Conservation (phyloP, 2,113 vertebrate genomes). For the Xiphias gladius region DNA sequence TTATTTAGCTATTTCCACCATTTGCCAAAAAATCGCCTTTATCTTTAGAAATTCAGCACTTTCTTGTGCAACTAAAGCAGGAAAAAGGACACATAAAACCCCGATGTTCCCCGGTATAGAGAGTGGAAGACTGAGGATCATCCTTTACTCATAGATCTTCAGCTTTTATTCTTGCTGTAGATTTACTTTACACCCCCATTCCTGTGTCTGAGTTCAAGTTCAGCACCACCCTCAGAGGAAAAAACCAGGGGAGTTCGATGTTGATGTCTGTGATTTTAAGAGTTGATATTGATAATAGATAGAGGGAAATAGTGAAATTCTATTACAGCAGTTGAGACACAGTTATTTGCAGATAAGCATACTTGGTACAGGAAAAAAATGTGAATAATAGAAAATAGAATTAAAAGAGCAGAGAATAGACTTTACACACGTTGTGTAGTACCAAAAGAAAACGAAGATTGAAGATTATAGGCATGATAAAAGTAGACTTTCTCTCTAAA, state of each 20-base stretch:
- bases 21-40: conserved; percentile 96
- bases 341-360: background rate
- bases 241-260: background rate
- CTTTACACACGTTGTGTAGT: too few relatives aligned
- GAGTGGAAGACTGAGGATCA: conserved; percentile 35
- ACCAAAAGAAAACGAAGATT: too few relatives aligned
- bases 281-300: background rate
- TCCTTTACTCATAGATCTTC: conserved; percentile 57
- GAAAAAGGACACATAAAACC: conserved; percentile 91
- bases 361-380: too few relatives aligned
- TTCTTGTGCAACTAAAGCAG: conserved; percentile 92
- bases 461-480: too few relatives aligned
- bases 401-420: too few relatives aligned
- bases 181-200: conserved; percentile 39
- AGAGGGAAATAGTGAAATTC: background rate
- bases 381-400: background rate
- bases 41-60: conserved; percentile 95
- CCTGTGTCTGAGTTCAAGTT: conserved; percentile 51
- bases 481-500: too few relatives aligned
- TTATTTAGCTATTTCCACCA: conserved; percentile 98
- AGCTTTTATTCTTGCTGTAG: conserved; percentile 32
- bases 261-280: background rate
- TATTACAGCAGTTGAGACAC: background rate
- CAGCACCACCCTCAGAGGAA: conserved; percentile 14
- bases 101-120: background rate